Evolutionary conservation across 2,113 vertebrate species (phyloP).

Genomic region (Perca fluviatilis): DNA sequence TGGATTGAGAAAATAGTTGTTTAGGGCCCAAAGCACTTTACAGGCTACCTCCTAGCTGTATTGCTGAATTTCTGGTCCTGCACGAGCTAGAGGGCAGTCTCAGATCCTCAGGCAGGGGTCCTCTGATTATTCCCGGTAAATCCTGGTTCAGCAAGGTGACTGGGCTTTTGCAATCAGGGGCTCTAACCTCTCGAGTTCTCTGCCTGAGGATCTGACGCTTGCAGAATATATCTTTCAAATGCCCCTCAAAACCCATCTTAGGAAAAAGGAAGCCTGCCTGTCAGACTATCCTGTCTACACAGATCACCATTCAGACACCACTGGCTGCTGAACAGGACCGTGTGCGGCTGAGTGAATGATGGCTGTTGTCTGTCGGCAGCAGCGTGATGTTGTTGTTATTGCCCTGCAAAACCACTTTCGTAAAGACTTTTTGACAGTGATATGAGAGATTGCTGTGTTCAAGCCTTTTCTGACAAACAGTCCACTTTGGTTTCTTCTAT

Average conservation of each 20-base stretch:
- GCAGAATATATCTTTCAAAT: slow-evolving; percentile 13
- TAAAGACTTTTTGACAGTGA: background rate
- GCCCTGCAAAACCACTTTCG: background rate
- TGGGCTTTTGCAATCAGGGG: slow-evolving; percentile 19
- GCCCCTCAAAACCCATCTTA: no score
- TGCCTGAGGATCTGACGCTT: slow-evolving; percentile 14
- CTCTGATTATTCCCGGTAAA: slow-evolving; percentile 1
- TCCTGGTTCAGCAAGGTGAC: slow-evolving; percentile 42
- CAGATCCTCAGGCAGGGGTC: slow-evolving; percentile 9
- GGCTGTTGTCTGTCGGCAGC: background rate
- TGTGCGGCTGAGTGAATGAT: no score
- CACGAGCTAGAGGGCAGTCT: slow-evolving; percentile 14
- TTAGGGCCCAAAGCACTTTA: background rate
- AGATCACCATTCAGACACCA: background rate
- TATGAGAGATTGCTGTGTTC: background rate
- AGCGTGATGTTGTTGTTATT: background rate
- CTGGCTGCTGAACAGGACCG: background rate
- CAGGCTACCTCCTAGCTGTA: background rate
- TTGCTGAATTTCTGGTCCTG: slow-evolving; percentile 27
- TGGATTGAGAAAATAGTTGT: background rate
- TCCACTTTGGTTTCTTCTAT: no score
- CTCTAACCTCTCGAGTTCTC: background rate
- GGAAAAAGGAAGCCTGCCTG: background rate
- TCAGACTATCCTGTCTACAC: background rate
- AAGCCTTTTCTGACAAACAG: background rate